Base-by-base conservation (phyloP, 2,797 vertebrate species). In the Hypotaenidia okinawae region DNA sequence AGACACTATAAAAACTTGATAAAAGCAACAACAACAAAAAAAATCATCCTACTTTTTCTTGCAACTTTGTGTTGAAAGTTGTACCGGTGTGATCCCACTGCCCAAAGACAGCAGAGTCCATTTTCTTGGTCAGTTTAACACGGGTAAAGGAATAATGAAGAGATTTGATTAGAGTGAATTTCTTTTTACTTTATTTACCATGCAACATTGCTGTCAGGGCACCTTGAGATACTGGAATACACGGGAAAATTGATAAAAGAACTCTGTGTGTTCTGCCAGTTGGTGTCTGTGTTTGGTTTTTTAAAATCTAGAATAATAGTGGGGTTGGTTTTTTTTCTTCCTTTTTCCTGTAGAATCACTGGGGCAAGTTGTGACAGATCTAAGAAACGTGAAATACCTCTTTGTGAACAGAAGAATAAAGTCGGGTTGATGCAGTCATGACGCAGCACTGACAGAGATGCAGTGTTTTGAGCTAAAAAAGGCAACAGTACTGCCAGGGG, bases 391-490 rank as follows among this genome's bases (percentile, higher is more conserved):
- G 68, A 93, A 92, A 57, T 87, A 57, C 45, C 47, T 67, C 43
- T 90, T 81, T 91, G 69, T 87, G 90, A 93, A 67, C 30, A 82
- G 90, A 90, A 83, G 61, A 83, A 80, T 92, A 59, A 93, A 92
- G 72, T 80, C 1, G 0, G 22, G 68, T 87, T 35, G 39, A 39
- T 90, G 72, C 79, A 75, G 2, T 77, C 51, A 6, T 66, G 78
- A 77, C 5, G 3, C 52, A 61, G 16, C 23, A 28, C 69, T 55
- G 57, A 70, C 57, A 77, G 45, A 57, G 51, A 27, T 66, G n/a
- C 16, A 15, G 43, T n/a, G 7, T 55, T 73, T 70, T 72, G 33
- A 68, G 41, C 61, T 87, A 28, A 67, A 89, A 88, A 82, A 79
- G 12, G 24, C 37, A 79, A n/a, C 27, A 61, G 10, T 41, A 45